A percentile compares a stretch with the other conserved stretches of the same genome.
These are phyloP conservation scores for Chaenocephalus aceratus DNA, from an alignment of 2,113 vertebrate species.

Conservation along the genomic window DNA sequence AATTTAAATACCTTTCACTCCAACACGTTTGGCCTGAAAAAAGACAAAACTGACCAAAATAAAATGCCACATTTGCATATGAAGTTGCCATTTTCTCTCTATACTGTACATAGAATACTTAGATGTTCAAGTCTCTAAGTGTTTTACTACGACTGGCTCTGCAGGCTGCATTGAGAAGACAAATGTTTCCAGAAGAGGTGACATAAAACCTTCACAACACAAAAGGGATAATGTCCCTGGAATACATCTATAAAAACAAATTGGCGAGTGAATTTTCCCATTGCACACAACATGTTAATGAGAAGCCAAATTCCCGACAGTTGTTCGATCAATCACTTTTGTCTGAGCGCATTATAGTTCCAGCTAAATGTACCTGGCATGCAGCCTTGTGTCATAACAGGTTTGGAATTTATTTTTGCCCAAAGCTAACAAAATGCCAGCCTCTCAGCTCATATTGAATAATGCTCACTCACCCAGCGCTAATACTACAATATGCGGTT, in stretches of 20 bases:
- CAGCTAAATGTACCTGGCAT: constrained; percentile 57
- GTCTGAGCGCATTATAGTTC: constrained; percentile 47
- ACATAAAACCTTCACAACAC: constrained; percentile 38
- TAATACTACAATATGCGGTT: constrained; percentile 58
- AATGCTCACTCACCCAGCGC: constrained; percentile 31
- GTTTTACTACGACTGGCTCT: background rate
- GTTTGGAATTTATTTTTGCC: constrained; percentile 68
- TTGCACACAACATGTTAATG: constrained; percentile 35
- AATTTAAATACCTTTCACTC: too few relatives aligned
- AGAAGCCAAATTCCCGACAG: constrained; percentile 48
- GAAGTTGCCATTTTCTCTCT: background rate
- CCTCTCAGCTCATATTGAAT: constrained; percentile 53
- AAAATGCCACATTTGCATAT: background rate
- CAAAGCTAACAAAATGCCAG: constrained; percentile 59
- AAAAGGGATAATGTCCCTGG: constrained; percentile 38
- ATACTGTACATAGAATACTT: background rate
- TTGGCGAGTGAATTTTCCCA: constrained; percentile 22
- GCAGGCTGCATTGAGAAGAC: background rate
- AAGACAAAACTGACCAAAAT: too few relatives aligned
- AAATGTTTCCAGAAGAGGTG: constrained; percentile 17
- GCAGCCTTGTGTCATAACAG: constrained; percentile 32
- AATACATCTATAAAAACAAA: constrained; percentile 40
- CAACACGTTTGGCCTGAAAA: too few relatives aligned
- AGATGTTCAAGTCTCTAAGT: background rate
- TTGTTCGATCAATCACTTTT: constrained; percentile 63